Evolutionary conservation across 1,140 invertebrate genomes (phyloP).

Genomic region (Parapsyche elsis): DNA sequence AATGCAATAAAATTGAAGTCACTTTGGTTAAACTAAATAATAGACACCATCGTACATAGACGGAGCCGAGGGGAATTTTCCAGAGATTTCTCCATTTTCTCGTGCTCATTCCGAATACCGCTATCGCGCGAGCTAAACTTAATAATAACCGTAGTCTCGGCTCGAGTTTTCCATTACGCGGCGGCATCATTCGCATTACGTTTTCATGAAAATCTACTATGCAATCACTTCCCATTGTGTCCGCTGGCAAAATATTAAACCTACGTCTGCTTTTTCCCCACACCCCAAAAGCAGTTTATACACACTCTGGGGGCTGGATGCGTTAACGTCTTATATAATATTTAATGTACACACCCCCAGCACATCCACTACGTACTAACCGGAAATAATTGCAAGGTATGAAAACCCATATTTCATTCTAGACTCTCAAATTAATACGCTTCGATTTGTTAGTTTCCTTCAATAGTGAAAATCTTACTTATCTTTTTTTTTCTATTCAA

Average conservation of each 20-base stretch:
- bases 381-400: constrained; percentile 47
- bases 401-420: background rate
- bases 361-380: constrained; percentile 17
- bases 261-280: constrained; percentile 30
- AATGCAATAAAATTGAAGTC: too few species aligned
- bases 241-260: constrained; percentile 48
- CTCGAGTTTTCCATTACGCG: constrained; percentile 55
- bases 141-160: constrained; percentile 51
- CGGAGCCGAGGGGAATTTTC: background rate
- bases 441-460: background rate
- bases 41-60: background rate
- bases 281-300: constrained; percentile 37
- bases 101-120: background rate
- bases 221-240: constrained; percentile 55
- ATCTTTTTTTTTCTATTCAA: background rate
- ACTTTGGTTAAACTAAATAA: too few species aligned
- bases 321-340: constrained; percentile 55
- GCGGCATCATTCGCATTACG: constrained; percentile 51
- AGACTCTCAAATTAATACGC: background rate
- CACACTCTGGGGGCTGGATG: constrained; percentile 36
- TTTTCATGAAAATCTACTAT: constrained; percentile 57
- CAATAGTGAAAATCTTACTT: background rate
- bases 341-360: constrained; percentile 52
- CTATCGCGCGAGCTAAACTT: constrained; percentile 46
- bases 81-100: background rate